Base-by-base conservation (phyloP, 2,113 vertebrate species). In the Anarhynchus alexandrinus region DNA sequence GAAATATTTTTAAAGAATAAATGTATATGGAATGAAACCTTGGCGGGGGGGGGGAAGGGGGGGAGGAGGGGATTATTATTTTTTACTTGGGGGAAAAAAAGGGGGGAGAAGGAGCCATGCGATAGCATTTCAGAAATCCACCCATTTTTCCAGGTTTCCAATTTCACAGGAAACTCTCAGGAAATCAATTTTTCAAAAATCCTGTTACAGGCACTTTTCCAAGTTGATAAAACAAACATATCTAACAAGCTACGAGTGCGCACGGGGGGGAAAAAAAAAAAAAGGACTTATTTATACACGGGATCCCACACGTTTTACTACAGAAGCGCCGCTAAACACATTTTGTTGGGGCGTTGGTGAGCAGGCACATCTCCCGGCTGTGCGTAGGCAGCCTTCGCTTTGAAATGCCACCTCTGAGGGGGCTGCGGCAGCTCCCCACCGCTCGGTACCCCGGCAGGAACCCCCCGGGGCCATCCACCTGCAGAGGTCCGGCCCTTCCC, bases 151-250 rank as follows among this genome's bases (percentile, higher is more conserved):
- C 96, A 97, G 96, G 98, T 92, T 97, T 98, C 97, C 96, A 95
- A 91, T 98, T 98, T 97, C 97, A 97, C 95, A 98, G 97, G 96
- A 97, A 98, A 97, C 94, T 97, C 96, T 91, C 96, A 97, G 97
- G 96, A 98, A 98, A 98, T 97, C 96, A 25, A 85, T 80, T 97
- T 94, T 88, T 67, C 73, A 82, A 71, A 12, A 38, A 71, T 79
- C 36, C 69, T 8, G 12, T 61, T 55, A 27, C 36, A 72, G 89
- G 89, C 88, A 52, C 27, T 86, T 91, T 82, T 84, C 91, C 95
- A 94, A 94, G 86, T 5, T 94, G 91, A 94, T 94, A 93, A 91
- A 96, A 93, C 73, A 87, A 96, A 94, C 36, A 14, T 8, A 72
- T 45, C 80, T 26, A 79, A 69, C 34, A 49, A 82, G 57, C 34